Evolutionary conservation across 2,113 vertebrate genomes (phyloP), one percentile per base, ranked within the genome.

Genomic region (Gnathonemus longibarbis): DNA sequence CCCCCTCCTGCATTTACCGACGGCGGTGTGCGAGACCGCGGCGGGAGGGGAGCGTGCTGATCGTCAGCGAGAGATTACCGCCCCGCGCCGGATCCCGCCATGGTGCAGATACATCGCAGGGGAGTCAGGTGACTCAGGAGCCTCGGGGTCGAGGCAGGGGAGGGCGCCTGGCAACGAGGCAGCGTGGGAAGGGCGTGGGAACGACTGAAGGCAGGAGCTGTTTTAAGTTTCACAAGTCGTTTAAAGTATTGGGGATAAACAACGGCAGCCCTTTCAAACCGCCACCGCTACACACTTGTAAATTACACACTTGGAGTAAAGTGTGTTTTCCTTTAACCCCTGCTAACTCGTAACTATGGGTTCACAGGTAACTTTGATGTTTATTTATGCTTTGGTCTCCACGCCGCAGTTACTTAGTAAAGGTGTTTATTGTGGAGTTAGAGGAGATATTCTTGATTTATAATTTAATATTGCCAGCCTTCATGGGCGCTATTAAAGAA

Each of bases 361-460:
- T 80, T 80, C 35, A 42, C 74, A 80, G 74, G 35, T 80, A 80
- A 80, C 74, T 80, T 80, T 80, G 74, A 80, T 80, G 35, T 42
- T 42, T 80, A 70, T 42, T 42, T 42, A 39, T 42, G 11, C 74
- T 42, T 80, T 42, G 74, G 35, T n/a, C 35, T 80, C 13, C 13
- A 3, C 74, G 39, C 70, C 15, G 6, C 31, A 39, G 35, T 77
- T 39, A 39, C 27, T 77, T 19, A 35, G 70, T 77, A 42, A 80
- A 80, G n/a, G 62, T 31, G 62, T 70, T 70, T 70, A 70, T 13
- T 70, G 62, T 70, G 62, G 62, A 27, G n/a, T 70, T 70, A 80
- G 74, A 80, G 74, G 74, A 80, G 74, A 80, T 80, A 80, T 80
- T 39, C 31, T 39, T 80, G 15, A 80, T 80, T 80, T 80, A 80